These are phyloP conservation scores for Eilema griseolum DNA, from an alignment of 2,888 invertebrate species.

Conservation along the genomic window DNA sequence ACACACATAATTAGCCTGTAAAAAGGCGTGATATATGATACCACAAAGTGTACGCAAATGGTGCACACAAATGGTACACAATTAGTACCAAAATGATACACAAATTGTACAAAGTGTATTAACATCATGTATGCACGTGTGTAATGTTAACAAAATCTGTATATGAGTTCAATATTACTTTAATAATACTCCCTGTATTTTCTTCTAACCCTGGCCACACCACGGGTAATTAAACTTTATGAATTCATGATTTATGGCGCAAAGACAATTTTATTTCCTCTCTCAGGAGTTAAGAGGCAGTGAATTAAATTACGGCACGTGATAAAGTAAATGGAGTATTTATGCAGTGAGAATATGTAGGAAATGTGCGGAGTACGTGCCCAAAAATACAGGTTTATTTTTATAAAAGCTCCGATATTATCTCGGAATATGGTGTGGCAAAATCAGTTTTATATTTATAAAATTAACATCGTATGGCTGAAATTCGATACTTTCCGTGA, in stretches of 20 bases:
- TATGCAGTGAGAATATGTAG: constrained; percentile 34
- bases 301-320: constrained; percentile 49
- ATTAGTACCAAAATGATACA: no score
- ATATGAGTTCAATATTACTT: background rate
- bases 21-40: no score
- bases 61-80: no score
- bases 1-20: no score
- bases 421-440: background rate
- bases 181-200: constrained; percentile 10
- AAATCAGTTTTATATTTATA: background rate
- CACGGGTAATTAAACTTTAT: constrained; percentile 52
- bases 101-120: no score
- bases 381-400: constrained; percentile 6
- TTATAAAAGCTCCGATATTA: background rate
- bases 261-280: constrained; percentile 55
- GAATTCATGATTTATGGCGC: constrained; percentile 46
- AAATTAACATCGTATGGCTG: background rate
- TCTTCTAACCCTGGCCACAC: constrained; percentile 19
- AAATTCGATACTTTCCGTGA: no score
- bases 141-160: background rate
- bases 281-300: constrained; percentile 30
- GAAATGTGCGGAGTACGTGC: constrained; percentile 30
- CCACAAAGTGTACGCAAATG: no score
- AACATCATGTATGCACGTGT: background rate
- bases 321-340: constrained; percentile 39